Evolutionary conservation across 1,140 invertebrate genomes (phyloP).

Genomic region (Caenorhabditis brenneri): DNA sequence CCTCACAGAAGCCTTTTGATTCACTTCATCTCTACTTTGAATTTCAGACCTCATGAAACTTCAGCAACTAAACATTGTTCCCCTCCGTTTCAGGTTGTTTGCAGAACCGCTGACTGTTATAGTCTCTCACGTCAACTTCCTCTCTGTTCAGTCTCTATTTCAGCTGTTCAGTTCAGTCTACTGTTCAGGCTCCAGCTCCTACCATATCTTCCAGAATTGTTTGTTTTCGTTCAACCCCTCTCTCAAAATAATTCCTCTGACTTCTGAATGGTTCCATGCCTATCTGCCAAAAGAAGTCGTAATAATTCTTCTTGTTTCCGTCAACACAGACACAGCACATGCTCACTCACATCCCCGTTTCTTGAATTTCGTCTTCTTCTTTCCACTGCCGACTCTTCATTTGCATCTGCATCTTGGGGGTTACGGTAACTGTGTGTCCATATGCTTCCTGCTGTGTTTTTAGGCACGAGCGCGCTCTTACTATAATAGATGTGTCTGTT

Average conservation of each 20-base stretch:
- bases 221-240: no score
- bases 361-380: not conserved
- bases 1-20: no score
- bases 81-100: no score
- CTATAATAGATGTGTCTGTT: not conserved
- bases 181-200: no score
- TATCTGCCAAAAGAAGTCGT: not conserved
- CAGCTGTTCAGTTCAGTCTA: no score
- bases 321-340: not conserved
- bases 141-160: no score
- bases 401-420: not conserved
- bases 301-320: not conserved
- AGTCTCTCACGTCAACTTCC: no score
- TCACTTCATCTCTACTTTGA: no score
- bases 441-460: conserved; percentile 6
- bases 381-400: not conserved
- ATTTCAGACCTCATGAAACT: no score
- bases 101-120: no score
- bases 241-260: not conserved
- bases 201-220: no score
- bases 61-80: no score
- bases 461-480: not conserved
- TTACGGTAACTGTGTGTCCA: not conserved
- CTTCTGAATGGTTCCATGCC: not conserved
- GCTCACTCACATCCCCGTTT: not conserved